These are phyloP conservation scores for Exocentrus adspersus DNA, from an alignment of 2,888 invertebrate genomes.

Conservation along the genomic window DNA sequence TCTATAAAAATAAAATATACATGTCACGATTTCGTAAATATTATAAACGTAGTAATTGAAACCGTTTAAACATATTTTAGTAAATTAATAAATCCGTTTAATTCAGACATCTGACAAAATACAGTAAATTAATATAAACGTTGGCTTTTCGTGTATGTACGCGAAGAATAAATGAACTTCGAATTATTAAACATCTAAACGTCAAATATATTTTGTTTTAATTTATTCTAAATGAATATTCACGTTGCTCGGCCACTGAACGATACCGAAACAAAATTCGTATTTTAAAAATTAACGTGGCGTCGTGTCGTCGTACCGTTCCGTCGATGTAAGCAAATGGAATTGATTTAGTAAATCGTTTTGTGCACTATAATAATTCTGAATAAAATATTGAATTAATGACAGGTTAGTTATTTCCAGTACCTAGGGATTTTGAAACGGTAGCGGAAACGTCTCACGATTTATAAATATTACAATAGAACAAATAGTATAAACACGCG, in stretches of 20 bases:
- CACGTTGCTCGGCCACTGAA: neutral
- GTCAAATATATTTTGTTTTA: conserved; percentile 13
- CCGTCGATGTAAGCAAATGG: conserved; percentile 13
- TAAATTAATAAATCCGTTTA: conserved; percentile 32
- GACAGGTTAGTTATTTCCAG: conserved; percentile 16
- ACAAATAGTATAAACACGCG: conserved; percentile 34
- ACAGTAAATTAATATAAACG: conserved; percentile 45
- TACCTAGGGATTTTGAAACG: conserved; percentile 26
- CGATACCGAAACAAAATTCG: neutral
- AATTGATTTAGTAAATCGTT: conserved; percentile 7
- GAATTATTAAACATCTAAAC: conserved; percentile 11
- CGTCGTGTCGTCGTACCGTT: neutral
- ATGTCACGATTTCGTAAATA: neutral
- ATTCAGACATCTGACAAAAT: conserved; percentile 53
- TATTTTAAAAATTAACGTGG: conserved; percentile 6
- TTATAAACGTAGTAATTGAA: neutral
- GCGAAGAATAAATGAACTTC: conserved; percentile 27
- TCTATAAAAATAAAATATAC: too few relatives aligned
- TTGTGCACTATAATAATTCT: neutral
- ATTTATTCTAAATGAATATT: conserved; percentile 16
- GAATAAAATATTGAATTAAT: conserved; percentile 13
- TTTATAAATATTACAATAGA: conserved; percentile 33
- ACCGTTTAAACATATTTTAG: neutral
- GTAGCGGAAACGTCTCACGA: conserved; percentile 24
- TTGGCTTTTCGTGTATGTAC: neutral